Evolutionary conservation across 2,113 vertebrate species (phyloP), one percentile per base, ranked within the genome.

Genomic region (Asarcornis scutulata): DNA sequence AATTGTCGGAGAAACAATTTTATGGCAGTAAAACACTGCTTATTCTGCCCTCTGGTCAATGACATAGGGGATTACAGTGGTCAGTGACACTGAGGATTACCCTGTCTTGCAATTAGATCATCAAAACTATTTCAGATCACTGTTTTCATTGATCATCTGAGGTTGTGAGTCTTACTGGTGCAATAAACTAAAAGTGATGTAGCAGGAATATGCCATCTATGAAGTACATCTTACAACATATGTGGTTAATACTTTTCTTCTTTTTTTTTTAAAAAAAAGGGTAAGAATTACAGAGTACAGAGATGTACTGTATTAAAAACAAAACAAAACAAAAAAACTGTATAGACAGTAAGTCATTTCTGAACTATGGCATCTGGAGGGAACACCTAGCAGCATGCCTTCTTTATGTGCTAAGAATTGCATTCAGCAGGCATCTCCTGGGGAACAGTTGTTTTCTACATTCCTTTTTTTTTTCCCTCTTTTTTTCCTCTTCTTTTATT

Each of bases 351-450:
- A 69, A 68, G 8, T 48, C 0, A 17, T 59, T 92, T 69, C 67
- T 87, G 34, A 56, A 75, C 22, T 17, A 9, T 29, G 17, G 26
- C 44, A 36, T 38, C 42, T n/a, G 32, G 34, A 80, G 55, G 22
- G 44, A 60, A 27, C 17, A 4, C 11, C 46, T n/a, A 64, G 50
- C 1, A 0, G 20, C 13, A 0, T 31, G 15, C 21, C 14, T 86
- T 23, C 27, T 86, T 18, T 29, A 31, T 29, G 22, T 48, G 16
- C 29, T 48, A 2, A 29, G 53, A 31, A 42, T 68, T 86, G 63
- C 44, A 15, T 50, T 72, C 32, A 67, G 26, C 18, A 32, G 36
- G 27, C 27, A 15, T 52, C 67, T 83, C 36, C 55, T 14, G 11
- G 29, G 48, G 44, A 27, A 31, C n/a, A 48, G n/a, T 32, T 67